Percentiles rank a stretch among this genome's conserved stretches.
Conservation (phyloP, 2,888 invertebrate species). For the Drosophila demipolita region DNA sequence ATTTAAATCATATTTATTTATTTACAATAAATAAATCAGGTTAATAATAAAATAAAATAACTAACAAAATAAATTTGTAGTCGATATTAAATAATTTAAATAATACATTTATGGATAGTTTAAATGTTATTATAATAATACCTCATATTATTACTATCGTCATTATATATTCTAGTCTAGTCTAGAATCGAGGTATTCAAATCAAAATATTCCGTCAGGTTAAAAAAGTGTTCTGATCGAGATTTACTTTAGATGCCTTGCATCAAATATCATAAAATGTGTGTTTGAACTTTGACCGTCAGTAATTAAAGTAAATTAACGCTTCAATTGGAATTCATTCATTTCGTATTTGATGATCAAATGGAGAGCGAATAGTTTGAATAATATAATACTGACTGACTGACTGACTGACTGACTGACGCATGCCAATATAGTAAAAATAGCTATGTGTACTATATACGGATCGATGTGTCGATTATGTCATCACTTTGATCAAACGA, state of each 20-base stretch:
- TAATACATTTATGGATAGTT: background rate
- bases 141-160: background rate
- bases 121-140: background rate
- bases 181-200: background rate
- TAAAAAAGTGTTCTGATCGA: background rate
- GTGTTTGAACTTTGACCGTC: constrained; percentile 65
- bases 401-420: constrained; percentile 14
- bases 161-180: background rate
- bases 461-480: constrained; percentile 49
- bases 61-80: background rate
- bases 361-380: constrained; percentile 12
- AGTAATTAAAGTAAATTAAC: constrained; percentile 73
- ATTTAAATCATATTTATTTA: background rate
- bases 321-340: constrained; percentile 66
- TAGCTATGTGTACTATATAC: constrained; percentile 34
- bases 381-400: no score
- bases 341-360: constrained; percentile 45
- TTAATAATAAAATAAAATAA: background rate
- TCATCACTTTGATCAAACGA: constrained; percentile 57
- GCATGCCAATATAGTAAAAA: constrained; percentile 22
- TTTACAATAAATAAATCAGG: background rate
- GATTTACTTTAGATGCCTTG: constrained; percentile 10
- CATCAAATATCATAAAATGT: constrained; percentile 10
- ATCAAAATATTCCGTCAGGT: background rate
- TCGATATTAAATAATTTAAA: background rate